These are phyloP conservation scores for Tipula lateralis DNA, from an alignment of 2,888 invertebrate species.

Conservation along the genomic window DNA sequence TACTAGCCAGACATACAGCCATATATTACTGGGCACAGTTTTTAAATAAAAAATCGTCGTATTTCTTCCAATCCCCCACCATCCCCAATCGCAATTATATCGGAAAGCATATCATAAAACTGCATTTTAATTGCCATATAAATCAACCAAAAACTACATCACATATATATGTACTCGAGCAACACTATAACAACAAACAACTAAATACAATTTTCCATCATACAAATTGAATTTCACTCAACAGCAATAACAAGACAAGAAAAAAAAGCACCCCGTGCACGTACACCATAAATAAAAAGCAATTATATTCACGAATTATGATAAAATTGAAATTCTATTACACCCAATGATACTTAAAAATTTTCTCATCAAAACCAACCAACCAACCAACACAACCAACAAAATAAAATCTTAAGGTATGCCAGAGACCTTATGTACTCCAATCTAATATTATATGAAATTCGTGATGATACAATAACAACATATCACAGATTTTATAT, in stretches of 20 bases:
- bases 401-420: neutral
- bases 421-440: neutral
- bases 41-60: too few species aligned
- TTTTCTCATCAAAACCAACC: neutral
- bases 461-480: constrained; percentile 5
- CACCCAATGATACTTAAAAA: constrained; percentile 19
- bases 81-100: too few species aligned
- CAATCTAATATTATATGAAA: neutral
- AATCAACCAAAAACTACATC: constrained; percentile 11
- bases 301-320: constrained; percentile 9
- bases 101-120: neutral
- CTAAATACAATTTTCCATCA: neutral
- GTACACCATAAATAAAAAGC: constrained; percentile 13
- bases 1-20: too few species aligned
- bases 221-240: constrained; percentile 19
- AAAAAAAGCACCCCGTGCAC: neutral
- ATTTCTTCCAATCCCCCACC: too few species aligned
- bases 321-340: constrained; percentile 24
- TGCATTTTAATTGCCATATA: constrained; percentile 19
- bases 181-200: neutral
- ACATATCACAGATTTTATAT: constrained; percentile 1
- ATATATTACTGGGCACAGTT: too few species aligned
- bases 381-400: too few species aligned
- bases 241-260: too few species aligned
- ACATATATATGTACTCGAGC: neutral